These are phyloP conservation scores for Noturus placidus DNA, from an alignment of 2,113 vertebrate genomes.

Conservation along the genomic window DNA sequence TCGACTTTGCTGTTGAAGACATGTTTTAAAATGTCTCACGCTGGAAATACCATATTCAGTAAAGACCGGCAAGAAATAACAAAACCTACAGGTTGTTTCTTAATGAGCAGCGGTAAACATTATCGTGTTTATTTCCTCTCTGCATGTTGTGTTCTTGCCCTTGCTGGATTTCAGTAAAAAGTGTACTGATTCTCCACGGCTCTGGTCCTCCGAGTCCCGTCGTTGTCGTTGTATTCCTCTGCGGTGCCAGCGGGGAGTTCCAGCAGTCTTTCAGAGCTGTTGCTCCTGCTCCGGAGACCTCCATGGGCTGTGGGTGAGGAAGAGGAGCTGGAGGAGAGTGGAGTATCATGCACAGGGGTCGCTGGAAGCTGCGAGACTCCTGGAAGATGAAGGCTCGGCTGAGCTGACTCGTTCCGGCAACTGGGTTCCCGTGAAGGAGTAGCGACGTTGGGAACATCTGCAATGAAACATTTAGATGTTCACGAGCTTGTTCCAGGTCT, in stretches of 20 bases:
- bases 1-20: neutral
- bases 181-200: constrained; percentile 98
- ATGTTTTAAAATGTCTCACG: neutral
- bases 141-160: neutral
- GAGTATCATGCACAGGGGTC: constrained; percentile 57
- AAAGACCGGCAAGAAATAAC: constrained; percentile 4
- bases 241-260: constrained; percentile 71
- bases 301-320: constrained; percentile 71
- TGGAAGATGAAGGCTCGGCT: constrained; percentile 78
- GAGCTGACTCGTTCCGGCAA: constrained; percentile 76
- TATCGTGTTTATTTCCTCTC: neutral
- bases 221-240: constrained; percentile 85
- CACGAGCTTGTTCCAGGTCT: too few relatives aligned
- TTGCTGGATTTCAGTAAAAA: constrained; percentile 81
- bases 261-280: constrained; percentile 84
- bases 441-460: constrained; percentile 61
- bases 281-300: constrained; percentile 80
- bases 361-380: constrained; percentile 55
- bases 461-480: constrained; percentile 63
- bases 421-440: constrained; percentile 67
- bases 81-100: neutral
- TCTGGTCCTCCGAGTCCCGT: constrained; percentile 80
- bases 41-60: neutral
- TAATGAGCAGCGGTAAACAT: neutral
- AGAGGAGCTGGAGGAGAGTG: constrained; percentile 70